These are phyloP conservation scores for Dryas iulia DNA, from an alignment of 1,140 invertebrate genomes.

Conservation along the genomic window DNA sequence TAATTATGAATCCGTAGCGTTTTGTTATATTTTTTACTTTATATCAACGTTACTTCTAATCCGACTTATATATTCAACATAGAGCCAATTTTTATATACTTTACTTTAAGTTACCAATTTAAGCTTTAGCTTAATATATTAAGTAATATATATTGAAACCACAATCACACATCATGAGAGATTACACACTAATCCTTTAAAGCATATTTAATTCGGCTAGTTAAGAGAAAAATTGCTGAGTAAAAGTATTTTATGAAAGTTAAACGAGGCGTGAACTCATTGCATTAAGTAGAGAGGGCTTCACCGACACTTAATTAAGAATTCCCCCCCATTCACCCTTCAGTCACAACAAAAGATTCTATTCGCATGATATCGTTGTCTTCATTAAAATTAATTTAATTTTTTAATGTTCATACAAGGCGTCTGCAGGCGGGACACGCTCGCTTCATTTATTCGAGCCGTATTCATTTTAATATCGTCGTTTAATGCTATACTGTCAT, in stretches of 20 bases:
- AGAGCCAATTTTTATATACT: too few relatives aligned
- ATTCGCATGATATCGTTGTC: constrained; percentile 54
- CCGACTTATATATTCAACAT: too few relatives aligned
- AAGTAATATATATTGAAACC: background rate
- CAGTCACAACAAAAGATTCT: constrained; percentile 73
- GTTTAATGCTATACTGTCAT: background rate
- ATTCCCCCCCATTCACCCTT: constrained; percentile 58
- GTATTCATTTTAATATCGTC: constrained; percentile 21
- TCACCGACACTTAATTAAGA: constrained; percentile 77
- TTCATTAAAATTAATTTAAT: constrained; percentile 74
- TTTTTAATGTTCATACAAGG: constrained; percentile 53
- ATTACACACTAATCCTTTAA: background rate
- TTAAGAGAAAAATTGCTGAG: constrained; percentile 59
- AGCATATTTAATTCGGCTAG: background rate
- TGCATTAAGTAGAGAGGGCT: constrained; percentile 73
- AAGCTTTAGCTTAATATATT: background rate
- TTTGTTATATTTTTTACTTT: too few relatives aligned
- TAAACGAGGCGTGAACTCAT: constrained; percentile 76
- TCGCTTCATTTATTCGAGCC: constrained; percentile 41
- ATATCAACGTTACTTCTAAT: too few relatives aligned
- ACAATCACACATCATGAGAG: too few relatives aligned
- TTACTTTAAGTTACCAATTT: too few relatives aligned
- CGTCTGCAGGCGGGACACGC: constrained; percentile 36
- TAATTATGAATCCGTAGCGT: too few relatives aligned
- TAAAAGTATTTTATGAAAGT: constrained; percentile 74